A percentile compares a stretch with the other conserved stretches of the same genome.
Evolutionary conservation across 1,140 invertebrate genomes (phyloP).

Genomic region (Drosophila cardini): DNA sequence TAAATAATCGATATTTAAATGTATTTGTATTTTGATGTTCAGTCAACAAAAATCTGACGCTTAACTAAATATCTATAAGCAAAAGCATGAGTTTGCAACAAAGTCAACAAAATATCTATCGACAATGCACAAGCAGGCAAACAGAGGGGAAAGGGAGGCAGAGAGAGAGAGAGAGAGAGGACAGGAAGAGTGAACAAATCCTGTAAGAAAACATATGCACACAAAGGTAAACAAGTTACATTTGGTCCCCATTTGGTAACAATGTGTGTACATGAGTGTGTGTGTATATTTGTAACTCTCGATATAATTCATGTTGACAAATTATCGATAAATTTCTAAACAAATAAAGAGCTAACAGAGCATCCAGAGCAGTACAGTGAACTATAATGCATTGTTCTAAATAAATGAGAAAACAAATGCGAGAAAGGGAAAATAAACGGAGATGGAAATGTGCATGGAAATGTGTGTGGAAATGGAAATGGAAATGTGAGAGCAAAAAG

Average conservation of each 20-base stretch:
- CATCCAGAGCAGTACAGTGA: not conserved
- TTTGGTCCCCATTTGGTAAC: constrained; percentile 2
- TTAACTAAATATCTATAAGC: not conserved
- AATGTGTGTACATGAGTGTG: not conserved
- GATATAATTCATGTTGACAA: constrained; percentile 63
- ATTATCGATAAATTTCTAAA: constrained; percentile 66
- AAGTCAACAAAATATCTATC: constrained; percentile 4
- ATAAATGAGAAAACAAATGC: constrained; percentile 41
- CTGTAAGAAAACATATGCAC: not conserved
- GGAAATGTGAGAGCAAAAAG: constrained; percentile 50
- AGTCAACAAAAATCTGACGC: no score
- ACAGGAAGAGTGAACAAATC: not conserved
- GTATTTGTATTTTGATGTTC: no score
- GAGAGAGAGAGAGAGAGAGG: not conserved
- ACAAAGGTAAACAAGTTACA: constrained; percentile 17
- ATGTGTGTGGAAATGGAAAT: constrained; percentile 35
- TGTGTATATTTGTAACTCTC: constrained; percentile 29
- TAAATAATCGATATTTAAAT: no score
- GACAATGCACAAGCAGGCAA: constrained; percentile 1
- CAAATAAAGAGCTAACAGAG: constrained; percentile 39
- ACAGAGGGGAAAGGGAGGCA: not conserved
- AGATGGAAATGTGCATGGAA: not conserved
- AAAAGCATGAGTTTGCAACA: not conserved
- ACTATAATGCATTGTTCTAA: constrained; percentile 50
- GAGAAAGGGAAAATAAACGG: not conserved